Base-by-base conservation (phyloP, 2,888 invertebrate species). In the Polylopha cassiicola region DNA sequence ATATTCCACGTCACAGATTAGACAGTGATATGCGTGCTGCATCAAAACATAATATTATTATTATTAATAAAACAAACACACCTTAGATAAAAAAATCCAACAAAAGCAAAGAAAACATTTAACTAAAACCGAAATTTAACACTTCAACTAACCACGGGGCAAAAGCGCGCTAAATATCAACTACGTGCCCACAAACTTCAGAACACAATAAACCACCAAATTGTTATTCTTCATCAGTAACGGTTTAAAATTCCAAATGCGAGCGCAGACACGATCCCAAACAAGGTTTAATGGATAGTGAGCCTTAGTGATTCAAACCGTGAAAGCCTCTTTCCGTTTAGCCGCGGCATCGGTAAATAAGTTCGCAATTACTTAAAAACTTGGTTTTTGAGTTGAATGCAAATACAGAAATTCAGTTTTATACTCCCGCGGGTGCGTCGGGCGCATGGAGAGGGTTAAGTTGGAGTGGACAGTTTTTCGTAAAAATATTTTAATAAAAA, bases 291-390 rank as follows among this genome's bases (percentile, higher is more conserved):
- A 41, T 34, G 39, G 29, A 15, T 17, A 24, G n/a, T 11, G 14
- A 9, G 18, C 33, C 8, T 41, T 34, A 31, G n/a, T 38, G n/a
- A 41, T 17, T 30, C 41, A 43, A 34, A 32, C 27, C 27, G 37
- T 13, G 23, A 44, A 32, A 32, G 37, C 21, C 30, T 45, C 39
- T 37, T 37, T 42, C 36, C 39, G 28, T 45, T 44, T 47, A 47
- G 45, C 43, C 39, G n/a, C n/a, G n/a, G n/a, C n/a, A 46, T 39
- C 39, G 43, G 43, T 43, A 59, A 53, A 65, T 59, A 65, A 64
- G 70, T 66, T 67, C 65, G 70, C 77, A 80, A 80, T 79, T 80
- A 79, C 79, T 76, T 73, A 71, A 78, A 78, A 76, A 74, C 64
- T 63, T 68, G 65, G 65, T 59, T 56, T 60, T 60, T 58, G 59